Base-by-base conservation (phyloP, 2,888 invertebrate genomes). In the Incurvaria masculella region DNA sequence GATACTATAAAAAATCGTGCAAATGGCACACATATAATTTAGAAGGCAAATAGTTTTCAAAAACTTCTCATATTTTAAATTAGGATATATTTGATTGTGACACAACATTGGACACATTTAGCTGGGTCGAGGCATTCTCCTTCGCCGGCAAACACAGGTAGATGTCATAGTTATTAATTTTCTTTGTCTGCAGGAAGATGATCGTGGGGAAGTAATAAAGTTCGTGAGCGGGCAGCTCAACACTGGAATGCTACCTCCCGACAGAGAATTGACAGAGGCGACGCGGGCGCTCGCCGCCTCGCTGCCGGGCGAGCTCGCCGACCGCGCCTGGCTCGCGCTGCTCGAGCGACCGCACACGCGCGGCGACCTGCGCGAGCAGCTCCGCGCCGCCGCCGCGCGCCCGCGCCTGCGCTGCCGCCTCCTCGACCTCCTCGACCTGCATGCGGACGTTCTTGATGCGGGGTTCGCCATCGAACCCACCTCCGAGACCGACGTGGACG, bases 221-320 rank as follows among this genome's bases (percentile, higher is more conserved):
- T 79, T 78, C 55, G 64, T 78, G 23, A 61, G 65, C 4, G 66
- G 68, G 1, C 79, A 78, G 53, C 50, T 78, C 33, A 62, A 59
- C 44, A 58, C 65, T 38, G 70, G 73, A 4, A 65, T 70, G 16
- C 42, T 56, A 8, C 75, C 75, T 1, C 53, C 64, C 27, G 75
- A 75, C 51, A 63, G 61, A 42, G 68, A 69, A 47, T 55, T 72
- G n/a, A 58, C 68, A 17, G 59, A 57, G 21, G 60, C 61, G 44
- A 59, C 68, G 27, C 61, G 62, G 50, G 59, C 63, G 49, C 56
- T 70, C 16, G 66, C 67, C 6, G 61, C 58, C 14, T 52, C 46
- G 3, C 60, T 61, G n/a, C 57, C 54, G 4, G 62, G 66, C 50
- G 72, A 71, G 59, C 63, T 70, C 23, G 61, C 69, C 16, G 75